Conservation (phyloP, 2,113 vertebrate genomes). For the Smithornis capensis region DNA sequence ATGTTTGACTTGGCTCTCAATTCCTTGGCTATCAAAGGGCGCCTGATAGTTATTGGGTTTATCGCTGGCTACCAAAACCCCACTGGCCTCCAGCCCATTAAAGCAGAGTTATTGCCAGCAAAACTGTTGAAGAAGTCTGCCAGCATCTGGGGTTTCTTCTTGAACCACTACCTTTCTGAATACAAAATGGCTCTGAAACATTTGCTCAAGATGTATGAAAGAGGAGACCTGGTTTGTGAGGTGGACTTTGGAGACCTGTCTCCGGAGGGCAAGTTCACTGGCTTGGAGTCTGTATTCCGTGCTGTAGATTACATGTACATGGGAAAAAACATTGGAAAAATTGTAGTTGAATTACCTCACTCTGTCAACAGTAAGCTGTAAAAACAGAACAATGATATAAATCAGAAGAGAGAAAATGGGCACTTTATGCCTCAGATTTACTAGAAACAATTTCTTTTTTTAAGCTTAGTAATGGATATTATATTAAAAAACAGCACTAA, state of each 20-base stretch:
- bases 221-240: slow-evolving; percentile 83
- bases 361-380: slow-evolving; percentile 87
- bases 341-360: slow-evolving; percentile 86
- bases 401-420: slow-evolving; percentile 69
- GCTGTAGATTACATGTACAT: slow-evolving; percentile 93
- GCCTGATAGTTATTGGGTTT: slow-evolving; percentile 89
- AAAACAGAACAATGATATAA: slow-evolving; percentile 78
- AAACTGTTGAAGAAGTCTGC: slow-evolving; percentile 89
- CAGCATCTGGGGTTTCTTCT: slow-evolving; percentile 87
- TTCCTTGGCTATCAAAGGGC: slow-evolving; percentile 81
- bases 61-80: slow-evolving; percentile 86
- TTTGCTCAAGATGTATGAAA: slow-evolving; percentile 82
- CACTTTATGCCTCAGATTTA: slow-evolving; percentile 60
- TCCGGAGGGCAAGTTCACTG: slow-evolving; percentile 82
- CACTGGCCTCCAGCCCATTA: slow-evolving; percentile 79
- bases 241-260: slow-evolving; percentile 83
- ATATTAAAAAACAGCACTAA: slow-evolving; percentile 66
- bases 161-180: slow-evolving; percentile 84
- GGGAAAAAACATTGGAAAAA: slow-evolving; percentile 91
- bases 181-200: slow-evolving; percentile 79
- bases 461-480: slow-evolving; percentile 43
- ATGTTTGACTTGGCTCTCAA: slow-evolving; percentile 85
- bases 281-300: slow-evolving; percentile 87
- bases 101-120: slow-evolving; percentile 76
- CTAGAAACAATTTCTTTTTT: slow-evolving; percentile 63